Conservation (phyloP, 2,888 invertebrate species). For the Plebejus argus region DNA sequence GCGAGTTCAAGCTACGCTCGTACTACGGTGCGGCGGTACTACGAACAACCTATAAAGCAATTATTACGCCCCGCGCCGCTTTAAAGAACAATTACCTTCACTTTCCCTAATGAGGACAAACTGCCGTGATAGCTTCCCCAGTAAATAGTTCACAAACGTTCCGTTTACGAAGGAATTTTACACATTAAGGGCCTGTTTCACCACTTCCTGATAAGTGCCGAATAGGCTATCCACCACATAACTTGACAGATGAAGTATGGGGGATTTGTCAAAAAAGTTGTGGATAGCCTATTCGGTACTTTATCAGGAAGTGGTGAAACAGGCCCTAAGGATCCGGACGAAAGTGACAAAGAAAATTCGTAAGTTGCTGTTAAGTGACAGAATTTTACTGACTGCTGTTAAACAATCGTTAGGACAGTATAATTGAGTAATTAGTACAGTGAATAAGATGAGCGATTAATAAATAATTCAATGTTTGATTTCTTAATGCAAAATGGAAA, state of each 20-base stretch:
- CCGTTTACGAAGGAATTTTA: not conserved
- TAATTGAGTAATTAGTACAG: not conserved
- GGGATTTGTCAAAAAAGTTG: no score
- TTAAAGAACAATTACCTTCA: constrained; percentile 31
- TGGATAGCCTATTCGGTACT: no score
- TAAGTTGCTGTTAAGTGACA: no score
- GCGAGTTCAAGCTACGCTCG: not conserved
- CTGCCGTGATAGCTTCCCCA: not conserved
- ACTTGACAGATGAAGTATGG: no score
- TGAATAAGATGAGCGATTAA: not conserved
- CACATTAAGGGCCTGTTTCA: no score
- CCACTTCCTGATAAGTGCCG: no score
- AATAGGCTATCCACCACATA: no score
- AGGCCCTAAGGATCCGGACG: no score
- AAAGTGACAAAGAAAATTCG: no score
- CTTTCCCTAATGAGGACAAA: constrained; percentile 20
- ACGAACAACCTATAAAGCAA: constrained; percentile 29
- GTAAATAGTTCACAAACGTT: not conserved
- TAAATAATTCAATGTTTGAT: not conserved
- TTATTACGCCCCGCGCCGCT: constrained; percentile 20
- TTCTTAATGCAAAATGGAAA: not conserved
- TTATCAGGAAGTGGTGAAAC: no score
- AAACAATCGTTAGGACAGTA: no score
- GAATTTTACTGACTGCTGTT: no score
- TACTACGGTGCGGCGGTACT: not conserved